Evolutionary conservation across 2,113 vertebrate species (phyloP), one percentile per base, ranked within the genome.

Genomic region (Catharus bicknelli): DNA sequence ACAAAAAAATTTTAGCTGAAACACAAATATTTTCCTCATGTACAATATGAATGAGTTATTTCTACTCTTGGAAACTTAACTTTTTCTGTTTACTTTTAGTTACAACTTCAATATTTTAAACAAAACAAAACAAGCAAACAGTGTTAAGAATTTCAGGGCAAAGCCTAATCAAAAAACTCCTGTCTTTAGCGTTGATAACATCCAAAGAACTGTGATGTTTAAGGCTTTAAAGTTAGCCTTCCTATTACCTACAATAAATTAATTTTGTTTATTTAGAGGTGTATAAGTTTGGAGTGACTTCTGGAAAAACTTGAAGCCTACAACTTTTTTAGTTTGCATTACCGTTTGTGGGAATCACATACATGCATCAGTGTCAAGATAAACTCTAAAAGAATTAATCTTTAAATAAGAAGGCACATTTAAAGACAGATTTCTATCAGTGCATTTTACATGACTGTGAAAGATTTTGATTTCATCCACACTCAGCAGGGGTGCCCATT

Each of bases 391-490:
- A 89, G 6, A 90, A 88, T 58, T 32, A 11, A 27, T 85, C 70
- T 87, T 87, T 36, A 88, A 95, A 83, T 82, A 29, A 69, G 89
- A 88, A 89, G 51, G 45, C 51, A 80, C 20, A 77, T 88, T 86
- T 91, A 91, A 94, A 94, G 92, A 86, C 64, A 91, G 93, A 93
- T 90, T 88, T 94, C 85, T 93, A 89, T 93, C 83, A 94, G 29
- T 74, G 58, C 43, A 66, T 93, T 94, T 92, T 93, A 95, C 74
- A 91, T 59, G 77, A 91, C 72, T 93, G 68, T 70, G 81, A 91
- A 93, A 64, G 76, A 93, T 94, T 95, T 95, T 96, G 66, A 93
- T 95, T 94, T 94, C 90, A 95, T 94, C 94, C 84, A 79, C 62
- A 30, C 86, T 95, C 92, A 45, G 77, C 67, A 48, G 86, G 94